Evolutionary conservation across 2,113 vertebrate genomes (phyloP), one percentile per base, ranked within the genome.

Genomic region (Hippocampus mohnikei): DNA sequence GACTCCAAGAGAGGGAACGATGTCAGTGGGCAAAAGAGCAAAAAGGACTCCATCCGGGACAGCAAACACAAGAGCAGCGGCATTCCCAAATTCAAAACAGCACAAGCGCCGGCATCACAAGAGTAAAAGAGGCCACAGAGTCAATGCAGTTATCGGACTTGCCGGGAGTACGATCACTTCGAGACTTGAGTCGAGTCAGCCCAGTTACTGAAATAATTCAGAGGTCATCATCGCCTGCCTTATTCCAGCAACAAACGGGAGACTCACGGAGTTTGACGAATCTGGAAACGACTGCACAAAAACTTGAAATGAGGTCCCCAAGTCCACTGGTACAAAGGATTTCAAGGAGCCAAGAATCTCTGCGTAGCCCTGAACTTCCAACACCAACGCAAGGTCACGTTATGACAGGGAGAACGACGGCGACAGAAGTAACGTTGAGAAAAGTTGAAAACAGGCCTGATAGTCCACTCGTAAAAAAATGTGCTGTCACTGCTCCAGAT

Each of bases 251-350:
- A 69, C 85, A 86, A 78, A 83, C 82, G 64, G 84, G 78, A 40
- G 88, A 90, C 10, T 88, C 88, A 0, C 87, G 86, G 20, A 88
- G 81, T 67, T 88, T 79, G 76, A 90, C 86, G 73, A 50, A 84
- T 66, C 40, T 87, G 8, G 91, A 92, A 52, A 84, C 89, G 84
- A 80, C 87, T 16, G 55, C 91, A 67, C 90, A 86, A 9, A 91
- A 90, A 56, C 87, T 92, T 29, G 91, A 92, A 46, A 87, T 75
- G 73, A 91, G 92, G 68, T 90, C 90, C 58, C 80, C 84, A 5
- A 93, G 92, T 82, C 92, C 92, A 0, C 86, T 92, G 3, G 87
- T 92, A 55, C 91, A 93, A 77, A 90, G 86, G 29, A 86, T 90
- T 68, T 81, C 85, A 50, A 80, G 86, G 67, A 81, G 84, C 62